These are phyloP conservation scores for Therioaphis trifolii DNA, from an alignment of 2,888 invertebrate genomes.

Conservation along the genomic window DNA sequence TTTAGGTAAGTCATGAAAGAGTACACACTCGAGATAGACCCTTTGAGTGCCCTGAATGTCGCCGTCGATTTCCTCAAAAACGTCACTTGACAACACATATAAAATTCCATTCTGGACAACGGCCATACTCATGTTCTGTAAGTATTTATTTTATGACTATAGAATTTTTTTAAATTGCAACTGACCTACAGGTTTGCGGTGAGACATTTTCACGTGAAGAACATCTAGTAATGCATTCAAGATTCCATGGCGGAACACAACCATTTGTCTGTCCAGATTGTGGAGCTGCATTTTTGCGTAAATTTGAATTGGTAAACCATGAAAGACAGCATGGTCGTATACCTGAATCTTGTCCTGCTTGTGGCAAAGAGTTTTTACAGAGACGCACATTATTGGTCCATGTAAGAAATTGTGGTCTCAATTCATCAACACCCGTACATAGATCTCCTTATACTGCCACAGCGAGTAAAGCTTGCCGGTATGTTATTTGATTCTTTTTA, in stretches of 20 bases:
- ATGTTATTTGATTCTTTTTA: constrained; percentile 51
- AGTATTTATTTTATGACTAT: not conserved
- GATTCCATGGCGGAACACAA: constrained; percentile 93
- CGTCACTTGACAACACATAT: constrained; percentile 86
- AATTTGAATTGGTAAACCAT: constrained; percentile 88
- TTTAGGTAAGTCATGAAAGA: constrained; percentile 79
- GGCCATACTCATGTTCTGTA: constrained; percentile 83
- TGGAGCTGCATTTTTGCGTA: constrained; percentile 84
- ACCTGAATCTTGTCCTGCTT: constrained; percentile 84
- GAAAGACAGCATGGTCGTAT: constrained; percentile 83
- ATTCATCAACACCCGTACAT: constrained; percentile 64
- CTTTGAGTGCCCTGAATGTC: constrained; percentile 85
- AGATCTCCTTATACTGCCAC: constrained; percentile 60
- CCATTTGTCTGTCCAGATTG: constrained; percentile 95
- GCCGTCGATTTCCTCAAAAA: constrained; percentile 83
- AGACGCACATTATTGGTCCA: constrained; percentile 85
- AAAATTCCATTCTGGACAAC: constrained; percentile 87
- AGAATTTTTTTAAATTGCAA: not conserved
- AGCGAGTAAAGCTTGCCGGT: constrained; percentile 66
- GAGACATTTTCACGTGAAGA: constrained; percentile 93
- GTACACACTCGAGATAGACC: constrained; percentile 86
- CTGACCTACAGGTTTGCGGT: constrained; percentile 76
- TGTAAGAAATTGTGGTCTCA: constrained; percentile 66
- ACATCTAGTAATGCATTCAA: constrained; percentile 76
- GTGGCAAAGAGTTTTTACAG: constrained; percentile 87